Evolutionary conservation across 2,797 vertebrate species (phyloP).

Genomic region (Psittacula derbiana): DNA sequence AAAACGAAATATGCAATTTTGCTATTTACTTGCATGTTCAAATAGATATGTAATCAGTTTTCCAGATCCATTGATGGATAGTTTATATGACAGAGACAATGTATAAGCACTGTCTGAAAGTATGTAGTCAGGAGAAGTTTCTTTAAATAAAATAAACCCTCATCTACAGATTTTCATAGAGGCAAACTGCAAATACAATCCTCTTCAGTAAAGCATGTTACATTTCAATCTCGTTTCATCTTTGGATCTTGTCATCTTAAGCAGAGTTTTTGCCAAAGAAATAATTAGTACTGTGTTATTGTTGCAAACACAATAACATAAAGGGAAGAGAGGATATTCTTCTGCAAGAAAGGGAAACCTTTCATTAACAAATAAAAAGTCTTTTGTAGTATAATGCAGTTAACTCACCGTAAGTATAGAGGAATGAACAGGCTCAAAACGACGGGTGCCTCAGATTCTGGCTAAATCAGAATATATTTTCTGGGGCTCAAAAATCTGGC

Average conservation of each 20-base stretch:
- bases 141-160: background rate
- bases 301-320: background rate
- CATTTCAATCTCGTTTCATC: constrained; percentile 1
- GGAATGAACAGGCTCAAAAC: background rate
- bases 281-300: background rate
- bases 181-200: background rate
- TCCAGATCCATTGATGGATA: background rate
- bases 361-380: background rate
- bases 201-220: background rate
- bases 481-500: background rate
- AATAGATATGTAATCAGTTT: background rate
- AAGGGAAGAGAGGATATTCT: background rate
- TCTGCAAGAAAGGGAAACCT: background rate
- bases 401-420: background rate
- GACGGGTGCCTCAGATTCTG: background rate
- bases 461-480: background rate
- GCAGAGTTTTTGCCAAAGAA: background rate
- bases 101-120: background rate
- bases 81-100: background rate
- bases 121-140: background rate
- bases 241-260: background rate
- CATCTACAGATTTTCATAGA: background rate
- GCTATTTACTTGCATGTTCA: background rate
- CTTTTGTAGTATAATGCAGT: background rate
- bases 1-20: background rate